Evolutionary conservation across 2,113 vertebrate genomes (phyloP).

Genomic region (Myrmecobius fasciatus): DNA sequence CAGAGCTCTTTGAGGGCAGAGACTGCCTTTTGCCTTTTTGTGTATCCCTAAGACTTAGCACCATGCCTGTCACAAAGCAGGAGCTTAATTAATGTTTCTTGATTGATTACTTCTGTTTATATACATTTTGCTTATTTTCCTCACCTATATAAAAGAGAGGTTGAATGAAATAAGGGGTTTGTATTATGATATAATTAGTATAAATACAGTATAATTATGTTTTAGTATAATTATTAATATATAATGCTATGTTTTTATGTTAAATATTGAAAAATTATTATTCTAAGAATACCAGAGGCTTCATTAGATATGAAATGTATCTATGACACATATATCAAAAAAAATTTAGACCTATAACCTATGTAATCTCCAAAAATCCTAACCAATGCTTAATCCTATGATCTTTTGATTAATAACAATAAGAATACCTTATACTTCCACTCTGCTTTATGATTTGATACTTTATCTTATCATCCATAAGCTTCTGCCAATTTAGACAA

Average conservation of each 20-base stretch:
- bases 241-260: background rate
- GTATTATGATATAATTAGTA: background rate
- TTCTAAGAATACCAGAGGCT: background rate
- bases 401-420: background rate
- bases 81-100: background rate
- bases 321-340: background rate
- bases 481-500: background rate
- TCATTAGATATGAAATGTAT: background rate
- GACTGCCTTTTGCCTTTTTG: background rate
- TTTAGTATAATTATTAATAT: background rate
- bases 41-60: background rate
- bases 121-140: background rate
- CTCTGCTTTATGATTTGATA: background rate
- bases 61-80: background rate
- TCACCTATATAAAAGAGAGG: background rate
- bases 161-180: background rate
- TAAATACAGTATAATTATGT: background rate
- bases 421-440: background rate
- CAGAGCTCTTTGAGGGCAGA: background rate
- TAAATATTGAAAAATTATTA: background rate
- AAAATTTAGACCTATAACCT: background rate
- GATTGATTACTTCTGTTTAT: background rate
- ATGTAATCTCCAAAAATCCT: background rate
- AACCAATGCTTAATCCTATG: background rate
- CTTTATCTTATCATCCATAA: background rate